Evolutionary conservation across 2,888 invertebrate genomes (phyloP), one percentile per base, ranked within the genome.

Genomic region (Harmothoe impar): DNA sequence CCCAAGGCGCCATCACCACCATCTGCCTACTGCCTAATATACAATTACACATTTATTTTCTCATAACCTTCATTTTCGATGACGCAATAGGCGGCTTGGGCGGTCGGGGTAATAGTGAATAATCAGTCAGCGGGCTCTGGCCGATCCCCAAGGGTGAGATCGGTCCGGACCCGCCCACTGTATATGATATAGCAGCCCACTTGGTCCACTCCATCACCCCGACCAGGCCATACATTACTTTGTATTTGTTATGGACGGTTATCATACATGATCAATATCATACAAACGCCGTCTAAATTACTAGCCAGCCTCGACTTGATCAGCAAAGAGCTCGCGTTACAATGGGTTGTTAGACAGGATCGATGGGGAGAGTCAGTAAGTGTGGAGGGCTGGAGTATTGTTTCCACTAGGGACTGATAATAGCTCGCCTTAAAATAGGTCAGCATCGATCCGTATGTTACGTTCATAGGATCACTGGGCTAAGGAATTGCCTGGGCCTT

Each of bases 161-260:
- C 35, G 15, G 43, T 35, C 23, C 23, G n/a, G 23, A 23, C 15
- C 81, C 43, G 33, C 33, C 43, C 35, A 29, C 35, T 23, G 81
- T 81, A 33, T 77, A 81, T 81, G 81, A 81, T 35, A 81, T 43
- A 81, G 81, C 35, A 43, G 35, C 23, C 33, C 35, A 5, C 10
- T 15, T 10, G 33, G 81, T 15, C 81, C 81, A 43, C 81, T 81
- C 81, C 81, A 81, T 81, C 81, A 81, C 33, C 15, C 5, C 31
- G 31, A 31, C 81, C 81, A 35, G 35, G 35, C 43, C 43, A 81
- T 81, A 43, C 43, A 33, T 81, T 81, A 81, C 81, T 43, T 43
- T 43, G 35, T 81, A 81, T 43, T 81, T 81, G 81, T 81, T 81
- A 81, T 33, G 17, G 81, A 81, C 43, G 81, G 81, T 81, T 81